These are phyloP conservation scores for Mimumesa dahlbomi DNA, from an alignment of 2,888 invertebrate genomes.

Conservation along the genomic window DNA sequence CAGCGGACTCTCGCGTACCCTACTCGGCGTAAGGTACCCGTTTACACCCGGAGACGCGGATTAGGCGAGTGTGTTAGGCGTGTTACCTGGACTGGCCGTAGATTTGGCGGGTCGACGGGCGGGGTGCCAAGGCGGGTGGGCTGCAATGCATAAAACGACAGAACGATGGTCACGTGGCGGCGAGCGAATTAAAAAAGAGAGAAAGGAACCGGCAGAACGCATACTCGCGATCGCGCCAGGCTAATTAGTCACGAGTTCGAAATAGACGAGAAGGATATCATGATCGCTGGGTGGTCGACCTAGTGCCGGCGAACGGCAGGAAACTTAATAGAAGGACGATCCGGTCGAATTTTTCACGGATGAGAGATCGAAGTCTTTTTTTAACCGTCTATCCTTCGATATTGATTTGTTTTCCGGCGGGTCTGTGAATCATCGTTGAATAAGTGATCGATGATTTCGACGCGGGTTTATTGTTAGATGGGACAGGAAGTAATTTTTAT, in stretches of 20 bases:
- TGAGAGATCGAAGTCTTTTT: constrained; percentile 28
- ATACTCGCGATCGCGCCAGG: constrained; percentile 49
- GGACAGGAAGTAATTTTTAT: too few relatives aligned
- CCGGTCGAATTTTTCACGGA: constrained; percentile 26
- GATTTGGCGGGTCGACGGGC: constrained; percentile 77
- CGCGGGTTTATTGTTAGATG: too few relatives aligned
- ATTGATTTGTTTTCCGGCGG: too few relatives aligned
- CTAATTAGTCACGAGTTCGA: constrained; percentile 56
- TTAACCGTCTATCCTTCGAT: too few relatives aligned
- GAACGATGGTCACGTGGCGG: constrained; percentile 74
- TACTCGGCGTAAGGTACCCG: constrained; percentile 35
- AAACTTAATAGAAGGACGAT: constrained; percentile 46
- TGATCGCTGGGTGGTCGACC: constrained; percentile 26
- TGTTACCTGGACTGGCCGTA: constrained; percentile 78
- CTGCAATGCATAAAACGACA: constrained; percentile 76
- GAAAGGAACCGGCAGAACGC: constrained; percentile 22
- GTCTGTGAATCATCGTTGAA: too few relatives aligned
- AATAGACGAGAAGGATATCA: constrained; percentile 44
- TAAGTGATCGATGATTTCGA: neutral
- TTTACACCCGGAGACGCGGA: constrained; percentile 11
- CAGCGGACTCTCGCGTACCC: constrained; percentile 44
- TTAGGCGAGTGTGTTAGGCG: constrained; percentile 57
- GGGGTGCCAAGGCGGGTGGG: constrained; percentile 75
- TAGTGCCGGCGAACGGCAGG: constrained; percentile 12
- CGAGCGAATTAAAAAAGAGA: constrained; percentile 66